Conservation (phyloP, 2,113 vertebrate genomes). For the Fulmarus glacialis region DNA sequence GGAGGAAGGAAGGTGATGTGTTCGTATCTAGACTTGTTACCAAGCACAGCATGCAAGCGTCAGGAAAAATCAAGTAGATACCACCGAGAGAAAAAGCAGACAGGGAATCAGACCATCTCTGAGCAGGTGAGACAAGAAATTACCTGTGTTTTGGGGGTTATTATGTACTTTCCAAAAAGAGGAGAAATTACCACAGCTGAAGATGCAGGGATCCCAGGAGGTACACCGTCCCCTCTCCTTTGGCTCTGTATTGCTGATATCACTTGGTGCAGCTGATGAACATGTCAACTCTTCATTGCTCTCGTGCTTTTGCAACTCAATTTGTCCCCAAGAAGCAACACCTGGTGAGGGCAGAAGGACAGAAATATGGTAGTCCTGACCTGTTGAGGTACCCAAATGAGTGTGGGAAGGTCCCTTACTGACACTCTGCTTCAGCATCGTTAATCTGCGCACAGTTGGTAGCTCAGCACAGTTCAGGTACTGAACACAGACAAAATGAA, state of each 20-base stretch:
- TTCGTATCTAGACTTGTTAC: background rate
- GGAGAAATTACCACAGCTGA: background rate
- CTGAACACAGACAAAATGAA: background rate
- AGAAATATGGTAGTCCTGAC: background rate
- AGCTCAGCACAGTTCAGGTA: background rate
- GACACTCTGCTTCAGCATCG: background rate
- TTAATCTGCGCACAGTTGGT: background rate
- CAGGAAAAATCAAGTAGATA: background rate
- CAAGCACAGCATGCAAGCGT: rapidly evolving
- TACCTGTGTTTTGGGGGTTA: background rate
- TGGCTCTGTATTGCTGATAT: background rate
- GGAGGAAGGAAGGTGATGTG: background rate
- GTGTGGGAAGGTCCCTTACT: background rate
- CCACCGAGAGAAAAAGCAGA: background rate
- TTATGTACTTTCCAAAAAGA: background rate
- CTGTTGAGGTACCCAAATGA: rapidly evolving
- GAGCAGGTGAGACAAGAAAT: background rate
- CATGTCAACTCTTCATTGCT: background rate
- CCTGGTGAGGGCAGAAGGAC: background rate
- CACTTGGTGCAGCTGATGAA: background rate
- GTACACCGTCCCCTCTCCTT: too few relatives aligned
- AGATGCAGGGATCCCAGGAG: background rate
- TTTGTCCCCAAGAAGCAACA: background rate
- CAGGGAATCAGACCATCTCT: background rate
- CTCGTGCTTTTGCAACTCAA: background rate